Percentiles rank a stretch among this genome's conserved stretches.
phyloP scores from a whole-genome alignment of 2,797 vertebrate genomes.

The Alcedo atthis region DNA sequence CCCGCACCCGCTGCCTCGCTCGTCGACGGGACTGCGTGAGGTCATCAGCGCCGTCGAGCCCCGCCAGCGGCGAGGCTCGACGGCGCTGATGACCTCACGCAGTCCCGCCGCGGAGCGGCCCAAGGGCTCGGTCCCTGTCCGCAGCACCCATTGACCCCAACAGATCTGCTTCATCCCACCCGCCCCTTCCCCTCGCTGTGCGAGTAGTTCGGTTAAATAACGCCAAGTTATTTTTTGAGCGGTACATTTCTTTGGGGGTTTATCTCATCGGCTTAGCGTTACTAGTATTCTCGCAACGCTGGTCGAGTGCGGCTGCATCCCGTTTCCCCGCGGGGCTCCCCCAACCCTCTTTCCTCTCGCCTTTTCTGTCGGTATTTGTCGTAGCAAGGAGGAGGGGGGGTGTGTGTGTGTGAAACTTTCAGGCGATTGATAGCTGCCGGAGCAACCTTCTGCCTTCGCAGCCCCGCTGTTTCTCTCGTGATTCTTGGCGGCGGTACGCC shows the following conservation, averaged over 20 bases:
- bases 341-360: background rate
- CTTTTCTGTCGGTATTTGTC: background rate
- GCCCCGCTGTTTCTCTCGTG: background rate
- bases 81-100: constrained; percentile 90
- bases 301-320: background rate
- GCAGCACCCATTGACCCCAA: background rate
- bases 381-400: too few relatives aligned
- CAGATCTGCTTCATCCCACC: background rate
- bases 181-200: background rate
- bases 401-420: background rate
- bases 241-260: background rate
- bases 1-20: constrained; percentile 82
- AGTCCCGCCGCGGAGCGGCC: constrained; percentile 78
- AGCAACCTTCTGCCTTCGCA: background rate
- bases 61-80: constrained; percentile 36
- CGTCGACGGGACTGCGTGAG: constrained; percentile 87
- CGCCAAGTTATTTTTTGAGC: background rate
- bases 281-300: background rate
- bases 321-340: background rate
- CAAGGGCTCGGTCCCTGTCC: background rate
- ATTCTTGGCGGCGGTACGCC: background rate
- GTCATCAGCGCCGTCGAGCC: constrained; percentile 83
- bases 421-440: background rate
- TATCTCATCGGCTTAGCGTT: background rate
- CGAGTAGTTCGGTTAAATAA: too few relatives aligned